Base-by-base conservation (phyloP, 2,113 vertebrate species). In the Galeopterus variegatus region DNA sequence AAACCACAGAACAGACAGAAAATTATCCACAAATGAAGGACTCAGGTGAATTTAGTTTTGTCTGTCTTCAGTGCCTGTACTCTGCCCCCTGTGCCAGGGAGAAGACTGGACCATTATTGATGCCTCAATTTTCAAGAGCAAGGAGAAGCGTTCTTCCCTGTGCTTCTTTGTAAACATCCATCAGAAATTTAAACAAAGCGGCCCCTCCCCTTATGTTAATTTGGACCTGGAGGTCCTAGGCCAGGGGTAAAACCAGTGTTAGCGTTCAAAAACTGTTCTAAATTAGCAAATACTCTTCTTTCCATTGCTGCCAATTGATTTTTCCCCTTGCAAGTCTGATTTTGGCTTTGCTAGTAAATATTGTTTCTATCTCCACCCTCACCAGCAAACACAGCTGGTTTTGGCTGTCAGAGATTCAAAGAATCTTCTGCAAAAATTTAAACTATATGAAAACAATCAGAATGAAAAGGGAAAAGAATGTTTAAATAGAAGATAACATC, bases 321-420 rank as follows among this genome's bases (percentile, higher is more conserved):
- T 67, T 81, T 85, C 14, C 24, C 60, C 69, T 80, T 67, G 72
- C 23, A 95, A 88, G 56, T 93, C 64, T 97, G 64, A 83, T 80
- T 52, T 77, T 83, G 36, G 41, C 87, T 95, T 97, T 97, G 31
- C 58, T 94, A 67, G 52, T 65, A 97, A 86, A 80, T 87, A 93
- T 67, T 93, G 45, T 69, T 97, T 84, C 56, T 76, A 45, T 77
- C 54, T 84, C 83, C 52, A 89, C 31, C 24, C 36, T 93, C 64
- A 77, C n/a, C 41, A 92, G 84, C 64, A 97, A 95, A 97, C 83
- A 97, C 80, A 96, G 69, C 80, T 96, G 90, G 65, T 75, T 91
- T 91, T 5, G 82, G 48, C 62, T 96, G 85, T 91, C 69, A 95
- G 24, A 86, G 33, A 93, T 75, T 93, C 73, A 95, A 93, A 89